Evolutionary conservation across 1,140 invertebrate genomes (phyloP).

Genomic region (Phthorimaea operculella): DNA sequence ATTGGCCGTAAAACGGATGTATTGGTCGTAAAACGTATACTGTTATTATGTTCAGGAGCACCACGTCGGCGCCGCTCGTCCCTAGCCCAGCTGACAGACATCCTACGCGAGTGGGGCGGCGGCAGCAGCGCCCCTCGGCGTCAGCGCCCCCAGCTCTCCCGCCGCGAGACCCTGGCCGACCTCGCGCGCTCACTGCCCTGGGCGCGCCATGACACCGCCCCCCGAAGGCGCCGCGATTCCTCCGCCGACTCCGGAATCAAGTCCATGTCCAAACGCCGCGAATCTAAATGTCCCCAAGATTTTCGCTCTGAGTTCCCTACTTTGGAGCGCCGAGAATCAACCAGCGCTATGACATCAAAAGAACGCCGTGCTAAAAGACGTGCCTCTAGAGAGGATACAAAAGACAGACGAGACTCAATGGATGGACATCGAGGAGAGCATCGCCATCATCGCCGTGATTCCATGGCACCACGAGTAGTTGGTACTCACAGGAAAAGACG

Average conservation of each 20-base stretch:
- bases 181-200: conserved; percentile 81
- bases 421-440: conserved; percentile 30
- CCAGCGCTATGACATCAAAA: conserved; percentile 52
- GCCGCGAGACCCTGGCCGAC: conserved; percentile 87
- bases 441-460: conserved; percentile 72
- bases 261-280: conserved; percentile 77
- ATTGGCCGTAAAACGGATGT: not conserved
- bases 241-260: conserved; percentile 86
- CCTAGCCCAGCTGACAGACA: conserved; percentile 87
- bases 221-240: conserved; percentile 79
- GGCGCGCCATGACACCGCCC: conserved; percentile 70
- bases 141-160: conserved; percentile 75
- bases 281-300: conserved; percentile 76
- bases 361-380: conserved; percentile 65
- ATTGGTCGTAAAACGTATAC: not conserved
- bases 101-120: conserved; percentile 86
- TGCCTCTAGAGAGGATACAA: conserved; percentile 64
- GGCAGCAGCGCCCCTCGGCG: conserved; percentile 71
- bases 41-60: conserved; percentile 43
- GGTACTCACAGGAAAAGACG: conserved; percentile 73
- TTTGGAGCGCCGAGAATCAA: conserved; percentile 74
- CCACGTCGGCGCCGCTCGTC: conserved; percentile 82
- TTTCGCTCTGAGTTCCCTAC: conserved; percentile 77
- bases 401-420: conserved; percentile 56
- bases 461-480: conserved; percentile 70